phyloP scores from a whole-genome alignment of 2,797 vertebrate species.

The Myioborus miniatus region DNA sequence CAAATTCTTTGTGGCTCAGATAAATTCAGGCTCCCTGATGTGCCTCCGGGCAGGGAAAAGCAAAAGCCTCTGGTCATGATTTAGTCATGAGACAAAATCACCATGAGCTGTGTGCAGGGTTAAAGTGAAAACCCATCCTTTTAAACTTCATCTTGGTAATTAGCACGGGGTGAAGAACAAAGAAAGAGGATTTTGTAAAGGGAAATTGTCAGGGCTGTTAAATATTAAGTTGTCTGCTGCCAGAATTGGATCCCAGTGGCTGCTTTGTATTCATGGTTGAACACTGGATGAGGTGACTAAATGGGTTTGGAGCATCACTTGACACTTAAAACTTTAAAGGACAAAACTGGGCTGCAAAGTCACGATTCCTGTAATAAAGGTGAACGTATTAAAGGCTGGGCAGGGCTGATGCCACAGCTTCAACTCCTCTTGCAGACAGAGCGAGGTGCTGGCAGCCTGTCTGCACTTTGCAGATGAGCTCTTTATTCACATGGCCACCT shows the following conservation, averaged over 20 bases:
- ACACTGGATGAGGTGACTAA: neutral
- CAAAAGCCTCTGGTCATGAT: neutral
- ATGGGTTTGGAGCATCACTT: neutral
- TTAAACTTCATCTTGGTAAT: neutral
- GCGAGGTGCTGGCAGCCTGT: neutral
- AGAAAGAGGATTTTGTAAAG: neutral
- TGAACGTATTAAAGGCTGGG: neutral
- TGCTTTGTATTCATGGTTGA: neutral
- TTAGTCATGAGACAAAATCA: neutral
- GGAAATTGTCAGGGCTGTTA: neutral
- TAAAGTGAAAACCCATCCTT: neutral
- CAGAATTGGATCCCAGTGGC: neutral
- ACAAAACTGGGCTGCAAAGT: neutral
- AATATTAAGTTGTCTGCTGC: neutral
- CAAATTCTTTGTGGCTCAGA: neutral
- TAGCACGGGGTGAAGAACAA: neutral
- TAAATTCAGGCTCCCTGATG: neutral
- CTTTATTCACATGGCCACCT: neutral
- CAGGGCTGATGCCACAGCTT: neutral
- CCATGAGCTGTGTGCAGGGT: fast-evolving
- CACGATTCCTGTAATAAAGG: neutral
- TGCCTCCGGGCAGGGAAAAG: neutral
- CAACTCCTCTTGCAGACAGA: neutral
- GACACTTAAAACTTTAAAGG: neutral
- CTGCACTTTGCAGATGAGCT: neutral